Evolutionary conservation across 37 sponge, comb jelly and placozoan species (phyloP), one percentile per base, ranked within the genome.

Genomic region (Dysidea cf. avara): DNA sequence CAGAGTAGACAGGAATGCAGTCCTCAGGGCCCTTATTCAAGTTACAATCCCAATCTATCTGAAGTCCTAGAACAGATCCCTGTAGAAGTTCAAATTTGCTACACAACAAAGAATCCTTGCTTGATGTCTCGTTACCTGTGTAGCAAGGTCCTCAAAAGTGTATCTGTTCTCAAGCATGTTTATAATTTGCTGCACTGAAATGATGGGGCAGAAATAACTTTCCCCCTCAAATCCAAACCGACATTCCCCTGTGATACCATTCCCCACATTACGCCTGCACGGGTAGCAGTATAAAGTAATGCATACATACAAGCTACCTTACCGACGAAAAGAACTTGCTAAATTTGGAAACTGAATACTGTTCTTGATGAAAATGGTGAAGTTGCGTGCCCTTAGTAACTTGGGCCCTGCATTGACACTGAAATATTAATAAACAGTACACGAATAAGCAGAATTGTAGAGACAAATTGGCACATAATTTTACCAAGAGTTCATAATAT

Each of bases 311-410:
- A 43, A 43, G 46, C 9, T 43, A 43, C 46, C 46, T 77, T 53
- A 92, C 94, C 69, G 63, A 53, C 53, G 21, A 26, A 71, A 57
- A 50, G 30, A 61, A 32, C 36, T 37, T 26, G 16, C 7, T 18
- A 92, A 25, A 12, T 61, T 69, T 13, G 83, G 89, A 56, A 84
- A 92, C 61, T 72, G 79, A 30, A 92, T 84, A 9, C 72, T 65
- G 71, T 92, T 92, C 64, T 92, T 92, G 52, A 92, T 50, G 30
- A 92, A 62, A 32, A 92, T 80, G 52, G 94, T 92, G 71, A 92
- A 92, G 32, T 84, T 67, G 4, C 38, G 48, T 13, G 86, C 68
- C 5, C 9, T 43, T 9, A 9, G 46, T 43, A 43, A 9, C 9
- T 43, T 43, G 7, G 46, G 46, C 7, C 46, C 9, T 5, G 7